Percentiles rank a stretch among this genome's conserved stretches.
phyloP scores from a whole-genome alignment of 2,113 vertebrate species.

The Lathamus discolor region DNA sequence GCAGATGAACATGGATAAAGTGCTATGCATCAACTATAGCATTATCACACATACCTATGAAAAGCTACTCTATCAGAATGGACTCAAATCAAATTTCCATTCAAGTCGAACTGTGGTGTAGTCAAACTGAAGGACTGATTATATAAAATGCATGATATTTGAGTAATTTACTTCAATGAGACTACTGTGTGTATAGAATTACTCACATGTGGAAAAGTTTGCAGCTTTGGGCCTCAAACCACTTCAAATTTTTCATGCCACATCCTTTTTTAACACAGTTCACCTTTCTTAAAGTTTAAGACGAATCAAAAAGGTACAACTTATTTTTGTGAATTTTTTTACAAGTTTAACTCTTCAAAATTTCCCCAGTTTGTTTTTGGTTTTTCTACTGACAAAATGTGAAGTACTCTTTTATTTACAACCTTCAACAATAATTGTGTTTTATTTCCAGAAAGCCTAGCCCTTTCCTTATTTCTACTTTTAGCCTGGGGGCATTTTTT shows the following conservation, averaged over 20 bases:
- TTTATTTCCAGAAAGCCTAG: background rate
- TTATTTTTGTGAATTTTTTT: background rate
- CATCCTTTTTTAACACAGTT: slow-evolving; percentile 17
- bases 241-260: slow-evolving; percentile 35
- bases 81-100: background rate
- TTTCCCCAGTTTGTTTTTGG: background rate
- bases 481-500: background rate
- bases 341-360: background rate
- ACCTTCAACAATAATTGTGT: background rate
- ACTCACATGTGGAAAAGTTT: background rate
- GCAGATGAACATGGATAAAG: background rate
- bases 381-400: background rate
- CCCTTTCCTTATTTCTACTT: background rate
- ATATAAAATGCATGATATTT: background rate
- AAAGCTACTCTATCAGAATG: background rate
- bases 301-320: background rate
- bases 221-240: slow-evolving; percentile 17
- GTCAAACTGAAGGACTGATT: background rate
- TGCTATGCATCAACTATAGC: fast-evolving
- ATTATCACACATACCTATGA: fast-evolving
- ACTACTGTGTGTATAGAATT: background rate
- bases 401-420: background rate
- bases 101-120: background rate
- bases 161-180: background rate
- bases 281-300: background rate